phyloP scores from a whole-genome alignment of 2,888 invertebrate species.

The Eupithecia dodoneata region DNA sequence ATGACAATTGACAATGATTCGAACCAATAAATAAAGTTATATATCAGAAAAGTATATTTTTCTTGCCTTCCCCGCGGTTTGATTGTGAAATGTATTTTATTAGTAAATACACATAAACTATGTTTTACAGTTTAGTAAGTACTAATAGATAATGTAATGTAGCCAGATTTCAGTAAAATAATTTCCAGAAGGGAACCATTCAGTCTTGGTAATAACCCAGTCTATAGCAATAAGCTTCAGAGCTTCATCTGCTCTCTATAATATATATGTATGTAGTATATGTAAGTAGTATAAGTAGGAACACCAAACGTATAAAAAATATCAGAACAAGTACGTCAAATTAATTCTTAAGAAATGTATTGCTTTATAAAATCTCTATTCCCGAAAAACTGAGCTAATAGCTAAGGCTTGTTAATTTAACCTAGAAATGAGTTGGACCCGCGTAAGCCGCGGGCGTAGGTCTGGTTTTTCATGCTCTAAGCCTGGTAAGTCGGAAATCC shows the following conservation, averaged over 20 bases:
- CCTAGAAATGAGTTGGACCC: conserved; percentile 14
- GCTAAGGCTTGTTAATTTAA: conserved; percentile 12
- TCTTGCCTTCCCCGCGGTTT: background rate
- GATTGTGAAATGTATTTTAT: background rate
- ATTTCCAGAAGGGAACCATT: background rate
- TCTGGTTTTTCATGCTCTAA: conserved; percentile 32
- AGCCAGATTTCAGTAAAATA: background rate
- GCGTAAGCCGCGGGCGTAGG: conserved; percentile 20
- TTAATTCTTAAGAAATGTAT: background rate
- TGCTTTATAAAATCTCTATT: background rate
- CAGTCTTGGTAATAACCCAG: background rate
- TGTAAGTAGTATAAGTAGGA: no score
- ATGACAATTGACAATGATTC: background rate
- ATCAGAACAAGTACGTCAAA: background rate
- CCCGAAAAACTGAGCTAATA: background rate
- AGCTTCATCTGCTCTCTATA: background rate
- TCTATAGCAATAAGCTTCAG: background rate
- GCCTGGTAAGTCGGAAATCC: conserved; percentile 37
- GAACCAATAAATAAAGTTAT: background rate
- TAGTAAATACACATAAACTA: no score
- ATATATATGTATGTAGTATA: no score
- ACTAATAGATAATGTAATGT: background rate
- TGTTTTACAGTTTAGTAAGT: no score
- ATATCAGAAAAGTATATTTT: background rate
- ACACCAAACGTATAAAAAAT: background rate